phyloP scores from a whole-genome alignment of 2,113 vertebrate genomes.

The Elaphurus davidianus region DNA sequence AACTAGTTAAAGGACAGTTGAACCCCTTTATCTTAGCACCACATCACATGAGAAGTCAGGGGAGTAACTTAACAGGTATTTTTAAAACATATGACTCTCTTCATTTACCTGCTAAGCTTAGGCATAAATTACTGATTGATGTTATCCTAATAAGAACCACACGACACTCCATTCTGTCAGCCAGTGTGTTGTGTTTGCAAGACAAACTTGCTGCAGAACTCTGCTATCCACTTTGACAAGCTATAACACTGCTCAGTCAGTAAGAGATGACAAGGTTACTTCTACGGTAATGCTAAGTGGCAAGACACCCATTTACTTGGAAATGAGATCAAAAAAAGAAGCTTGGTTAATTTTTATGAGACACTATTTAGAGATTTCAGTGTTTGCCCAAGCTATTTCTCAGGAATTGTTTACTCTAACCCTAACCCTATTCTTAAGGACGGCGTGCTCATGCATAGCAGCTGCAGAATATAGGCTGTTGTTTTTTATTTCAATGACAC shows the following conservation, averaged over 20 bases:
- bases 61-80: not conserved
- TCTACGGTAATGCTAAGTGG: conserved; percentile 21
- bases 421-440: conserved; percentile 11
- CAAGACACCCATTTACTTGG: conserved; percentile 45
- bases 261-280: conserved; percentile 40
- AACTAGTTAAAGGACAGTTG: not conserved
- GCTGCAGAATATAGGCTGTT: not conserved
- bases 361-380: not conserved
- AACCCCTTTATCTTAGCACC: not conserved
- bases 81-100: not conserved
- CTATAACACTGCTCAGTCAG: not conserved
- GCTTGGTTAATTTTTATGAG: conserved; percentile 73
- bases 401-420: conserved; percentile 7
- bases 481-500: conserved; percentile 69
- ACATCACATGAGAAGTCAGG: not conserved
- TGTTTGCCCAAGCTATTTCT: conserved; percentile 44
- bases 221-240: not conserved
- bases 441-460: not conserved
- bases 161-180: not conserved
- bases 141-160: not conserved
- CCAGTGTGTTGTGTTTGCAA: not conserved
- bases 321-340: conserved; percentile 39
- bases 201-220: not conserved
- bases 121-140: not conserved
- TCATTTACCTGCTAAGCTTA: not conserved